Percentiles rank a stretch among this genome's conserved stretches.
phyloP scores from a whole-genome alignment of 30 jellyfish, hydroid and myxozoan species.

The Hydractinia echinata region DNA sequence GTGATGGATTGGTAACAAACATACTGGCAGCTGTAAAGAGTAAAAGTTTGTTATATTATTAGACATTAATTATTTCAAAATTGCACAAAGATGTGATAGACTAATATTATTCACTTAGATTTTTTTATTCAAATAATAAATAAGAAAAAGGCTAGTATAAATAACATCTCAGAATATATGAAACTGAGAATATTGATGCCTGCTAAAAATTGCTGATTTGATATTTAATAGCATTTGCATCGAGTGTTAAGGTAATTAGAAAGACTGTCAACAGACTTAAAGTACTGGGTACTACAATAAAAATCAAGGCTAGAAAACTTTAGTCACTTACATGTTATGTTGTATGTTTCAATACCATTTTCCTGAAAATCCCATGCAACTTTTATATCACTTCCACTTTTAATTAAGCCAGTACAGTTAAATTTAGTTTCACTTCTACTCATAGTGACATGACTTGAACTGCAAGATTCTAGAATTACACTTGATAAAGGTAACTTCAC shows the following conservation, averaged over 20 bases:
- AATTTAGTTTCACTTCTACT: slow-evolving; percentile 14
- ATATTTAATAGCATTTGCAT: no score
- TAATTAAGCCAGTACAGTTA: neutral
- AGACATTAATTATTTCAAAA: no score
- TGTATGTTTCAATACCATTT: neutral
- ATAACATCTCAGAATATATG: no score
- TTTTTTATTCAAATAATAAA: no score
- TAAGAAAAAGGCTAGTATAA: no score
- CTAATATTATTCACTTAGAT: no score
- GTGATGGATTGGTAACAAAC: neutral
- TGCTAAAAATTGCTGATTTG: no score
- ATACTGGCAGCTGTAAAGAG: neutral
- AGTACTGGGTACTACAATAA: neutral
- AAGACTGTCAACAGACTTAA: no score
- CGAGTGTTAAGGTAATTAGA: no score
- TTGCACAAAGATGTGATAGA: no score
- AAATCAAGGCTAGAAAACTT: neutral
- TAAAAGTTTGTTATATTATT: neutral
- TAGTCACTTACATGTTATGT: neutral
- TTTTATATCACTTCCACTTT: slow-evolving; percentile 12
- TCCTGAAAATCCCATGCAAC: slow-evolving; percentile 19
- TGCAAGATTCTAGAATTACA: slow-evolving; percentile 23
- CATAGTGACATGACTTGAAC: neutral
- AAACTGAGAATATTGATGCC: no score
- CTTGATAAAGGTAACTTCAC: slow-evolving; percentile 9